Evolutionary conservation across 2,113 vertebrate species (phyloP).

Genomic region (Rhinichthys klamathensis): DNA sequence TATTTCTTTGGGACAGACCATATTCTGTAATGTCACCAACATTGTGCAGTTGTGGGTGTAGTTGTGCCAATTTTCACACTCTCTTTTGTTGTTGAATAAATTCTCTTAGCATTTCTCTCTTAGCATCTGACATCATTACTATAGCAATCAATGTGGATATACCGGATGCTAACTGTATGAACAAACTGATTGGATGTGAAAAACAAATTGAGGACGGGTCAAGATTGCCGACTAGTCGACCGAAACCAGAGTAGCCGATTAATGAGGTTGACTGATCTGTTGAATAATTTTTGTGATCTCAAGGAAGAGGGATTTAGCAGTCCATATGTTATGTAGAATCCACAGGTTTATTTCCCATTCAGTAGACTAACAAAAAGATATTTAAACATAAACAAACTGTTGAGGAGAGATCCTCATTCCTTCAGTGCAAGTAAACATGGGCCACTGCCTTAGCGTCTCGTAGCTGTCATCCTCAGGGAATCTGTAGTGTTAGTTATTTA

Average conservation of each 20-base stretch:
- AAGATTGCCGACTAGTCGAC: background rate
- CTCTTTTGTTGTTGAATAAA: background rate
- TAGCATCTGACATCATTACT: background rate
- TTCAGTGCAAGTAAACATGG: background rate
- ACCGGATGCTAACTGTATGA: background rate
- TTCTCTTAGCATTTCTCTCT: background rate
- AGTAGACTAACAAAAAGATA: background rate
- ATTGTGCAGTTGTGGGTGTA: background rate
- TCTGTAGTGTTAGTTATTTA: slow-evolving; percentile 12
- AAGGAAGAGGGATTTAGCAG: background rate
- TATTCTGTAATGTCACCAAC: no score
- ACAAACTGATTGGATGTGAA: background rate
- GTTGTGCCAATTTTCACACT: background rate
- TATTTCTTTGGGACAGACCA: no score
- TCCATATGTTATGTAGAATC: background rate
- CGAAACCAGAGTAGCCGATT: background rate
- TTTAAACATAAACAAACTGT: no score
- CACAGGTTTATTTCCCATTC: background rate
- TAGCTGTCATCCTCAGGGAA: slow-evolving; percentile 22
- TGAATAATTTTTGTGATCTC: background rate
- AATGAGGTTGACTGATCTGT: background rate
- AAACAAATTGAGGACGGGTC: background rate
- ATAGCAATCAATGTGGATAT: background rate
- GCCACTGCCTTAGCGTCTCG: background rate
- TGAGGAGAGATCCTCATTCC: background rate